Evolutionary conservation across 2,888 invertebrate genomes (phyloP).

Genomic region (Thalpophila matura): DNA sequence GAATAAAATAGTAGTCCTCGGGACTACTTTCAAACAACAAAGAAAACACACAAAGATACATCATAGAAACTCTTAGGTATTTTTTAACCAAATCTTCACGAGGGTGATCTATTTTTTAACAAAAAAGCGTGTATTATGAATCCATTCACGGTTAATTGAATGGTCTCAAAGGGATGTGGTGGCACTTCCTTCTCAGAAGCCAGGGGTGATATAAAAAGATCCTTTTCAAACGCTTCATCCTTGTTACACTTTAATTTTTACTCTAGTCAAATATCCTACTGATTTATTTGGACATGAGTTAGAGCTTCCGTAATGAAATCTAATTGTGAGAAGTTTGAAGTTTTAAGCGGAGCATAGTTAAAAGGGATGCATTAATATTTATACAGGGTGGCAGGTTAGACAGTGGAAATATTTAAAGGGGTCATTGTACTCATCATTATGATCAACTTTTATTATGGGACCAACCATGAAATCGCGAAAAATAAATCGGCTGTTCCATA

Average conservation of each 20-base stretch:
- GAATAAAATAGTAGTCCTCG: no score
- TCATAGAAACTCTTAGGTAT: not conserved
- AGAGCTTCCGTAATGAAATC: slow-evolving; percentile 53
- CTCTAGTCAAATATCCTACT: slow-evolving; percentile 58
- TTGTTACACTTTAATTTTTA: slow-evolving; percentile 45
- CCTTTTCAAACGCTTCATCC: slow-evolving; percentile 54
- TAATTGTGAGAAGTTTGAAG: slow-evolving; percentile 10
- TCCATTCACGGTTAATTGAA: slow-evolving; percentile 61
- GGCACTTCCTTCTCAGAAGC: slow-evolving; percentile 77
- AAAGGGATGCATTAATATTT: not conserved
- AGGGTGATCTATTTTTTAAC: slow-evolving; percentile 27
- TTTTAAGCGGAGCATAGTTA: not conserved
- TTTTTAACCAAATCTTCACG: slow-evolving; percentile 30
- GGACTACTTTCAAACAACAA: not conserved
- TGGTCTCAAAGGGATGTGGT: slow-evolving; percentile 60
- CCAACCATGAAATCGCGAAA: no score
- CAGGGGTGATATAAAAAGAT: slow-evolving; percentile 67
- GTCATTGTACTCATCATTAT: no score
- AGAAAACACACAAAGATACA: not conserved
- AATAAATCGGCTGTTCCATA: no score
- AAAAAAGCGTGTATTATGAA: slow-evolving; percentile 47
- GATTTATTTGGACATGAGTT: slow-evolving; percentile 59
- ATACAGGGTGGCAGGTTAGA: no score
- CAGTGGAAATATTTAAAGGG: no score
- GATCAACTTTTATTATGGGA: no score